phyloP scores from a whole-genome alignment of 2,113 vertebrate species.

The Tachuris rubrigastra region DNA sequence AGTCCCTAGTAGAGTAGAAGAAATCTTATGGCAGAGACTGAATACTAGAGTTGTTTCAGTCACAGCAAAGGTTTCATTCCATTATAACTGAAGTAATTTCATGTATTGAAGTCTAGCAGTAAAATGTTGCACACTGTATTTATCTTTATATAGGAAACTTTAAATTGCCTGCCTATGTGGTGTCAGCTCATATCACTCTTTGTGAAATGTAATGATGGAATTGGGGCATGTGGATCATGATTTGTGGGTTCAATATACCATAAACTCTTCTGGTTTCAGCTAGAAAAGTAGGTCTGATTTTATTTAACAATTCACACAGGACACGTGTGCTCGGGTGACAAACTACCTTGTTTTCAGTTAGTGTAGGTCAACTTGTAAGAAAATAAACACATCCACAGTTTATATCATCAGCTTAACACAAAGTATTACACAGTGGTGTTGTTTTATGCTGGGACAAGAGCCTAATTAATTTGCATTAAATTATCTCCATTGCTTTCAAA shows the following conservation, averaged over 20 bases:
- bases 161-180: not conserved
- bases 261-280: not conserved
- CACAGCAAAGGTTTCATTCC: not conserved
- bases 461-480: not conserved
- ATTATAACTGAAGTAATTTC: constrained; percentile 37
- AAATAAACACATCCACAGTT: not conserved
- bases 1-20: not conserved
- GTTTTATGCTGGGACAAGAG: not conserved
- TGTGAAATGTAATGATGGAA: constrained; percentile 18
- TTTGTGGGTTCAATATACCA: constrained; percentile 43
- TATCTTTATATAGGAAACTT: constrained; percentile 51
- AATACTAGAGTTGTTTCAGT: not conserved
- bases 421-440: not conserved
- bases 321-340: not conserved
- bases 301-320: not conserved
- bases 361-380: not conserved
- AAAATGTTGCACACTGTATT: constrained; percentile 12
- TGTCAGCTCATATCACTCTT: constrained; percentile 11
- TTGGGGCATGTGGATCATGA: not conserved
- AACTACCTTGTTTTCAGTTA: constrained; percentile 3
- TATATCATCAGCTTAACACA: not conserved
- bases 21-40: constrained; percentile 9
- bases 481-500: not conserved
- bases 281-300: not conserved
- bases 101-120: constrained; percentile 24